Evolutionary conservation across 2,888 invertebrate species (phyloP).

Genomic region (Nomada fucata): DNA sequence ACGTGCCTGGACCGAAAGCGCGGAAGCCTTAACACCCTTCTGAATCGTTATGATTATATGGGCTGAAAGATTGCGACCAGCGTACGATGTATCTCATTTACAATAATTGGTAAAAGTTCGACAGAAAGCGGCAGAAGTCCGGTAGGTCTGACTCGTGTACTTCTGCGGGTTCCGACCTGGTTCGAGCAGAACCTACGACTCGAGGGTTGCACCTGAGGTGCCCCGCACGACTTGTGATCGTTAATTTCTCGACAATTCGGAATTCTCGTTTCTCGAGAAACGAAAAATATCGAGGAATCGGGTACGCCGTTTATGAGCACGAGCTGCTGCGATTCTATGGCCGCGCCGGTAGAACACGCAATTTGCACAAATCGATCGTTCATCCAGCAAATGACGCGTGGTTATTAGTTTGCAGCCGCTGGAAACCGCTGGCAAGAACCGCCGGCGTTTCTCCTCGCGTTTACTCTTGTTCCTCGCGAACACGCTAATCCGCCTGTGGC

Average conservation of each 20-base stretch:
- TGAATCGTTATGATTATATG: constrained; percentile 10
- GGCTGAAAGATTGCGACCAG: background rate
- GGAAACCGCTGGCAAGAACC: constrained; percentile 26
- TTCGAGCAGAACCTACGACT: too few species aligned
- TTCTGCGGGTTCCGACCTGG: too few species aligned
- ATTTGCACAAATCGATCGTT: constrained; percentile 44
- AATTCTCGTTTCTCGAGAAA: too few species aligned
- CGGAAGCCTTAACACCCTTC: background rate
- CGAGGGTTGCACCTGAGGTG: too few species aligned
- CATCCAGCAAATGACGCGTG: constrained; percentile 35
- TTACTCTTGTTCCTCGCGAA: constrained; percentile 25
- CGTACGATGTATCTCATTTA: too few species aligned
- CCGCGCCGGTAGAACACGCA: constrained; percentile 17
- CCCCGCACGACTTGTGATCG: too few species aligned
- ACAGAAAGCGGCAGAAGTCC: too few species aligned
- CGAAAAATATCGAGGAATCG: too few species aligned
- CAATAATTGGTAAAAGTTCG: too few species aligned
- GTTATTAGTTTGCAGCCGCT: constrained; percentile 41
- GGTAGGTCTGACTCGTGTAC: too few species aligned
- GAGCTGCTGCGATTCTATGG: constrained; percentile 9
- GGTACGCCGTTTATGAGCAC: background rate
- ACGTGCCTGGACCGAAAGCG: background rate
- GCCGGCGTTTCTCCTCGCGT: background rate
- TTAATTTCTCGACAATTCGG: too few species aligned
- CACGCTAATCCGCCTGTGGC: constrained; percentile 51